These are phyloP conservation scores for Boleophthalmus pectinirostris DNA, from an alignment of 2,113 vertebrate species.

Conservation along the genomic window DNA sequence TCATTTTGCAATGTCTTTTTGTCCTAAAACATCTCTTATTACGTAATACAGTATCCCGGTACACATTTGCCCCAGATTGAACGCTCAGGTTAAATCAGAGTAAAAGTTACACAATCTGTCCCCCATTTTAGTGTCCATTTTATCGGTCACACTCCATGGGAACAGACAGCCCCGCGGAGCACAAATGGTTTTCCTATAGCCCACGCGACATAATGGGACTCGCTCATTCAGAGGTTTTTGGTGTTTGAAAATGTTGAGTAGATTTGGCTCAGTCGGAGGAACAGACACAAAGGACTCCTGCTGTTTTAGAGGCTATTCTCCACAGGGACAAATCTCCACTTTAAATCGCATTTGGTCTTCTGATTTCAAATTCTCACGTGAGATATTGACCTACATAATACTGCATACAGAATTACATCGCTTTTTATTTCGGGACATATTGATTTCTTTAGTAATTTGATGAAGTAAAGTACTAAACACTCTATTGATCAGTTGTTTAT, in stretches of 20 bases:
- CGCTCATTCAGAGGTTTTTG: neutral
- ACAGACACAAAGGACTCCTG: neutral
- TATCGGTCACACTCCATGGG: neutral
- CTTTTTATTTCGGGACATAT: neutral
- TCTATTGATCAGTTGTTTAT: too few relatives aligned
- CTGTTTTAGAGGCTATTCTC: neutral
- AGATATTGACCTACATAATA: neutral
- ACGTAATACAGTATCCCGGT: neutral
- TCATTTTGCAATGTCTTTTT: neutral
- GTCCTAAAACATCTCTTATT: neutral
- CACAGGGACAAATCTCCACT: neutral
- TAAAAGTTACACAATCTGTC: neutral
- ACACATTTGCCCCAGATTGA: neutral
- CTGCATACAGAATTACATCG: neutral
- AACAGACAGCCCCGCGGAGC: neutral
- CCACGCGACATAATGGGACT: neutral
- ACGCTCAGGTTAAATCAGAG: neutral
- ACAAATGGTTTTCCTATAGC: neutral
- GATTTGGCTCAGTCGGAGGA: slow-evolving; percentile 1
- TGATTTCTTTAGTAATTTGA: neutral
- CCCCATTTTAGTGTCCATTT: neutral
- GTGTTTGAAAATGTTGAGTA: neutral
- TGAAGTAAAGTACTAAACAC: too few relatives aligned
- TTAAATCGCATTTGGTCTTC: neutral
- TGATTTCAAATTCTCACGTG: neutral